Base-by-base conservation (phyloP, 2,888 invertebrate genomes). In the Dysmachus trigonus region DNA sequence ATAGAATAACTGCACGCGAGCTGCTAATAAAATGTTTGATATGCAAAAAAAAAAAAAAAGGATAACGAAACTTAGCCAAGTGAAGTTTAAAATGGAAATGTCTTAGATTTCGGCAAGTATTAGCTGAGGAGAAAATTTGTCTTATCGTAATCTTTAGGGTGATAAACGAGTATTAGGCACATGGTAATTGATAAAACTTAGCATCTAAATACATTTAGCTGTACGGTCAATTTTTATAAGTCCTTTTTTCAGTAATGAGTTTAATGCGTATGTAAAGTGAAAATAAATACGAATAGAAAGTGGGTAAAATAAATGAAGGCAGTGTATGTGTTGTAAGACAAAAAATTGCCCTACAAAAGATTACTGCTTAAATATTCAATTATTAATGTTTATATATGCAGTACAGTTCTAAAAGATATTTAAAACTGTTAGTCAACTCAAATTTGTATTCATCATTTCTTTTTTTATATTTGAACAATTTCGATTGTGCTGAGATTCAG, bases 201-300 rank as follows among this genome's bases (percentile, higher is more conserved):
- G 72, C 13, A 83, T 83, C 71, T 83, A 83, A 83, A 83, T 83
- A 83, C 83, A 83, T 83, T 83, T 83, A 83, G 38, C 35, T 72
- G 72, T 72, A 83, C 30, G 83, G 83, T 83, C 83, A 83, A 83
- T 83, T 83, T 83, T 83, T 83, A 83, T 83, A 83, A 83, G 72
- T 83, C 47, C 18, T 72, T 38, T 72, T 72, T 18, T 83, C 27
- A 71, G 13, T 71, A 38, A 83, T 83, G 71, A 71, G 38, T 71
- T 83, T 71, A 77, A 51, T 22, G 8, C 30, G 18, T 71, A n/a
- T 22, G 72, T 18, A 83, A 83, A 83, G 72, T 83, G 83, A 83
- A 83, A 83, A 83, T 83, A 83, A 83, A 83, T 83, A 83, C 72
- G 18, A 22, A 33, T 31, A 33, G 30, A 8, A 35, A 22, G 72